Conservation (phyloP, 2,113 vertebrate species). For the Pachypanchax playfairii region DNA sequence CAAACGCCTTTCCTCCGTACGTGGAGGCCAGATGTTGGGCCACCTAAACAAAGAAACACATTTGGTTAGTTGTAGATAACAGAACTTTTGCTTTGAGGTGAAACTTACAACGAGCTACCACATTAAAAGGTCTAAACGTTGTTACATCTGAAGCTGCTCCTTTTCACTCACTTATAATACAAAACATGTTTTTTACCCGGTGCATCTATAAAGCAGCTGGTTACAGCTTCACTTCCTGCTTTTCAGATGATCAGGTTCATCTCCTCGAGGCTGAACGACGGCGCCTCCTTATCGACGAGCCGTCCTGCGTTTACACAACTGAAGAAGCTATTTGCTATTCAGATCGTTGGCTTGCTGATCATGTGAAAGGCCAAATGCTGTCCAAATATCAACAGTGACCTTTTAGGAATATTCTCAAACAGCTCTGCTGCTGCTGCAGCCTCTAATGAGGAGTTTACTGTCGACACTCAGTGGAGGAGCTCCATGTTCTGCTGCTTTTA, state of each 20-base stretch:
- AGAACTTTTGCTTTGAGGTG: not conserved
- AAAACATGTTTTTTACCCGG: too few relatives aligned
- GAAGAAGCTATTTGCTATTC: slow-evolving; percentile 73
- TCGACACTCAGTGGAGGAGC: not conserved
- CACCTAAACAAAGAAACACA: slow-evolving; percentile 78
- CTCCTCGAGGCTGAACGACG: slow-evolving; percentile 11
- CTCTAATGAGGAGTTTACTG: slow-evolving; percentile 71
- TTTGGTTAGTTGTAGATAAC: too few relatives aligned
- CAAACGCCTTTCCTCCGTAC: slow-evolving; percentile 90
- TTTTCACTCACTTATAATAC: too few relatives aligned
- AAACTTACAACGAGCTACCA: too few relatives aligned
- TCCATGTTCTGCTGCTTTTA: slow-evolving; percentile 33
- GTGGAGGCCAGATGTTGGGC: slow-evolving; percentile 92
- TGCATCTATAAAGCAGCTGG: too few relatives aligned
- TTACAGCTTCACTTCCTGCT: too few relatives aligned
- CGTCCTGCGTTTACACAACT: slow-evolving; percentile 62
- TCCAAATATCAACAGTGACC: slow-evolving; percentile 84
- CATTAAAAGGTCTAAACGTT: too few relatives aligned
- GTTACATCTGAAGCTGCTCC: too few relatives aligned
- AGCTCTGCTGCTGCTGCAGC: slow-evolving; percentile 35
- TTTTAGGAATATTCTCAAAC: slow-evolving; percentile 76
- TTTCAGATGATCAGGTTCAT: slow-evolving; percentile 23
- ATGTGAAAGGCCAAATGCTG: slow-evolving; percentile 79
- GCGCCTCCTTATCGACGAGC: slow-evolving; percentile 42
- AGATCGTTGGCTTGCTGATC: slow-evolving; percentile 62